Evolutionary conservation across 2,888 invertebrate species (phyloP), one percentile per base, ranked within the genome.

Genomic region (Hypsopygia costalis): DNA sequence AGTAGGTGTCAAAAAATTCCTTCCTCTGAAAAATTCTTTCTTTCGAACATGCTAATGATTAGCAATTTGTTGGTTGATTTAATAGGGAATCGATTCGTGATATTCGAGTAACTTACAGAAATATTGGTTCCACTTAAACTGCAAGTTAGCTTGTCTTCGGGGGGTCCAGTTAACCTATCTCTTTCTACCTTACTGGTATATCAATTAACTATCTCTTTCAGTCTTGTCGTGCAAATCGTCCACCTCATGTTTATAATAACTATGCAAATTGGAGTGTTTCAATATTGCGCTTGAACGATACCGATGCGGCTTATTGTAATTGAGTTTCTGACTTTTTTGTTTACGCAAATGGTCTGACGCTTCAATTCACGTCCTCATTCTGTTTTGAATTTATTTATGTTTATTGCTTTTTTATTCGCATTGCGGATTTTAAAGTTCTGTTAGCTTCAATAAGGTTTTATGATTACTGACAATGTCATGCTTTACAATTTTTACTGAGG

Each of bases 231-330:
- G 61, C 64, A 65, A 72, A 69, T 69, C 61, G 62, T 58, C 69
- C 69, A 66, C 63, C 66, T 75, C 76, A 70, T 78, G 69, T 76
- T 73, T 74, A 77, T 80, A 80, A 78, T 80, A 80, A 78, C 77
- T 81, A 82, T 81, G 81, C 79, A 81, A 82, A 81, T 81, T 75
- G 68, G 67, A 69, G 68, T 67, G 74, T 78, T 81, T 74, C 72
- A 80, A 81, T 81, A 79, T 73, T 73, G 65, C 72, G 76, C 75
- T 68, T 69, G 65, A 71, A 62, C 64, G 68, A 58, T 62, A 61
- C 64, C 62, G 65, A 66, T 69, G 68, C 58, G 61, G 75, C 68
- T 72, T 71, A 76, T 75, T 79, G 69, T 76, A 72, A 77, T 75
- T 75, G 77, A 67, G 69, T 76, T 68, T 56, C 58, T 57, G 59